These are phyloP conservation scores for Nephrotoma flavescens DNA, from an alignment of 2,888 invertebrate species.

Conservation along the genomic window DNA sequence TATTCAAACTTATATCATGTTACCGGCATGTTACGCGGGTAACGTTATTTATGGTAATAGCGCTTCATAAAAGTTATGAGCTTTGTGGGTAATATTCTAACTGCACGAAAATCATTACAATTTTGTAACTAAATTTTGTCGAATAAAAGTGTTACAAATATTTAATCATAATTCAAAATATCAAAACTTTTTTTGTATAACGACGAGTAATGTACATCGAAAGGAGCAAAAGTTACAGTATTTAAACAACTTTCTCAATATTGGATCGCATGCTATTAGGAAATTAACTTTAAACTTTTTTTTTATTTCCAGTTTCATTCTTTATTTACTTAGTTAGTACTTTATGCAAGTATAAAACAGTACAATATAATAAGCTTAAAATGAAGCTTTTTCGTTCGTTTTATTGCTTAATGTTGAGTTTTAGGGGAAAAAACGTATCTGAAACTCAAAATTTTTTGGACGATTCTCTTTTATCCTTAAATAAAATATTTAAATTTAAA, in stretches of 20 bases:
- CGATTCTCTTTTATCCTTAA: neutral
- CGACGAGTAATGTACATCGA: no score
- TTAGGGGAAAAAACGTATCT: neutral
- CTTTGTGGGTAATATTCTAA: neutral
- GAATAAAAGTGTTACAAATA: neutral
- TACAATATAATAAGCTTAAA: neutral
- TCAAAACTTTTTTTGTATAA: no score
- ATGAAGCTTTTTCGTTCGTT: neutral
- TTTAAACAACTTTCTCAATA: neutral
- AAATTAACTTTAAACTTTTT: neutral
- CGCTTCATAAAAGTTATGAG: neutral
- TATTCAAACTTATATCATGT: neutral
- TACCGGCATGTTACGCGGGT: neutral
- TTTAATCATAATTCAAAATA: neutral
- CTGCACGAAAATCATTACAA: neutral
- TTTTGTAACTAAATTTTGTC: neutral
- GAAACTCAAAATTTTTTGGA: neutral
- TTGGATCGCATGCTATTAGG: neutral
- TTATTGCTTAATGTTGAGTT: neutral
- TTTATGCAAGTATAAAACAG: neutral
- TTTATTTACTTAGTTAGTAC: neutral
- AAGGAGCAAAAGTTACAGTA: neutral
- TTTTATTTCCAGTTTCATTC: neutral
- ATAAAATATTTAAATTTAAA: neutral
- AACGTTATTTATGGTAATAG: neutral